Percentiles rank a stretch among this genome's conserved stretches.
phyloP scores from a whole-genome alignment of 2,888 invertebrate species.

The Desoria tigrina region DNA sequence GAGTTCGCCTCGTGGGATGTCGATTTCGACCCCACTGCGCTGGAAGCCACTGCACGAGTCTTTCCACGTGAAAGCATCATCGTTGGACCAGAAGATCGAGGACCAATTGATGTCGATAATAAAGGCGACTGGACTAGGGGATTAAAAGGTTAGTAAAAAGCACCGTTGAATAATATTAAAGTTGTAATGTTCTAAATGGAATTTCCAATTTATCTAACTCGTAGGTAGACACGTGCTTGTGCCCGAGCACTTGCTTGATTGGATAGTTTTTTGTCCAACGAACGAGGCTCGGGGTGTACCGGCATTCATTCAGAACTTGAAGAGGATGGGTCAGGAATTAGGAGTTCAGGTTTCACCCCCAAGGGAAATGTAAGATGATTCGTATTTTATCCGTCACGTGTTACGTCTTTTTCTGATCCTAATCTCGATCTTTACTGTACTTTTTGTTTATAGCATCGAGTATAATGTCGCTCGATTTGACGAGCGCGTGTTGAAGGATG shows the following conservation, averaged over 20 bases:
- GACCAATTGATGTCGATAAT: slow-evolving; percentile 57
- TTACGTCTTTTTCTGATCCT: too few species aligned
- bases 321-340: slow-evolving; percentile 22
- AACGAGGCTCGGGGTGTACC: slow-evolving; percentile 12
- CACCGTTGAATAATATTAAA: not conserved
- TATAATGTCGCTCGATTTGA: slow-evolving; percentile 18
- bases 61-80: slow-evolving; percentile 67
- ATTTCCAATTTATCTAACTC: slow-evolving; percentile 19
- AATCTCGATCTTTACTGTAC: too few species aligned
- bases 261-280: slow-evolving; percentile 43
- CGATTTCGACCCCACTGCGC: slow-evolving; percentile 65
- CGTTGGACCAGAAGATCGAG: slow-evolving; percentile 56
- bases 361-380: slow-evolving; percentile 28
- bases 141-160: slow-evolving; percentile 61
- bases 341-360: slow-evolving; percentile 23
- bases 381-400: too few species aligned
- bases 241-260: slow-evolving; percentile 34
- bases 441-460: slow-evolving; percentile 15
- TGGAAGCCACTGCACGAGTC: slow-evolving; percentile 68
- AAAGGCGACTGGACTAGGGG: slow-evolving; percentile 77
- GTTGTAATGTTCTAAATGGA: not conserved
- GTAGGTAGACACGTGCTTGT: slow-evolving; percentile 38
- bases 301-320: slow-evolving; percentile 10
- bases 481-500: slow-evolving; percentile 4
- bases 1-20: slow-evolving; percentile 75